Evolutionary conservation across 2,888 invertebrate species (phyloP).

Genomic region (Hypena proboscidalis): DNA sequence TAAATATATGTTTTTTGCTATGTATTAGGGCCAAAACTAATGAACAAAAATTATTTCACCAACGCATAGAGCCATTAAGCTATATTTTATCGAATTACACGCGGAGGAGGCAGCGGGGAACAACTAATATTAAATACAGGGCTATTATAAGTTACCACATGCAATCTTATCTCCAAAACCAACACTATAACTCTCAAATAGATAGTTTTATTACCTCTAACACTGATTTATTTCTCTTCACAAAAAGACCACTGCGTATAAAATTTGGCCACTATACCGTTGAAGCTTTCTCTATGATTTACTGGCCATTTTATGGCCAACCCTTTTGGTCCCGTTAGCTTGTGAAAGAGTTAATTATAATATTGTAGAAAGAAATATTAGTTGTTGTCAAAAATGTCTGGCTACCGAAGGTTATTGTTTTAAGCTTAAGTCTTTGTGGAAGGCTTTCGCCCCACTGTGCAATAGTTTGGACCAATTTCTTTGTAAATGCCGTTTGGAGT

Average conservation of each 20-base stretch:
- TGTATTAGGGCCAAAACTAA: too few species aligned
- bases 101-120: too few species aligned
- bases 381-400: too few species aligned
- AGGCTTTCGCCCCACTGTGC: not conserved
- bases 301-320: conserved; percentile 42
- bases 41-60: too few species aligned
- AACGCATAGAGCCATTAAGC: too few species aligned
- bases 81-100: too few species aligned
- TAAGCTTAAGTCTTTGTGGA: conserved; percentile 13
- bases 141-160: too few species aligned
- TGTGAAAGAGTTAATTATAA: conserved; percentile 56
- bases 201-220: conserved; percentile 25
- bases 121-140: too few species aligned
- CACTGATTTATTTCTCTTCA: conserved; percentile 13
- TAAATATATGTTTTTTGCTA: too few species aligned
- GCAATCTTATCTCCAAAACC: not conserved
- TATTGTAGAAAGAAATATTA: conserved; percentile 52
- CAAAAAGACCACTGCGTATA: conserved; percentile 40
- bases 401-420: conserved; percentile 43
- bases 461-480: conserved; percentile 14
- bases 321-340: conserved; percentile 46
- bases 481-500: conserved; percentile 7
- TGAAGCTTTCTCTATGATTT: conserved; percentile 58
- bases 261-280: conserved; percentile 64
- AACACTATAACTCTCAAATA: not conserved